These are phyloP conservation scores for Laterallus jamaicensis DNA, from an alignment of 2,113 vertebrate species.

Conservation along the genomic window DNA sequence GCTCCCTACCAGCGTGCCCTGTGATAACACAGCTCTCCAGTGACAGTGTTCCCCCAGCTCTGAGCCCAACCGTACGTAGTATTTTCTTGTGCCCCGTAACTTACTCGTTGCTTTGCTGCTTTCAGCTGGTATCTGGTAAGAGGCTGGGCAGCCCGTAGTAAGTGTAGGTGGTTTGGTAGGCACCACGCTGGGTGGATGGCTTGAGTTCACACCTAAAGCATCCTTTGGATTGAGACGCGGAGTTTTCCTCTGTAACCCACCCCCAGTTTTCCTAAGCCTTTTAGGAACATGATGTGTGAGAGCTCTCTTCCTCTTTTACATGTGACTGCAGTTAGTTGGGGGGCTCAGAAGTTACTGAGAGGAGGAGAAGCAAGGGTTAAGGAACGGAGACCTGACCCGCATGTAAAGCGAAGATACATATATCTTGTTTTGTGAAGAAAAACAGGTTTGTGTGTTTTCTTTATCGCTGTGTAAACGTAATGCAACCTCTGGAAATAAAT, in stretches of 20 bases:
- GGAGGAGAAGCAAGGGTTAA: neutral
- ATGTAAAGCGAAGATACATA: neutral
- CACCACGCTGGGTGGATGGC: neutral
- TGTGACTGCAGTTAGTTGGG: neutral
- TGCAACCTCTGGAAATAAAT: constrained; percentile 28
- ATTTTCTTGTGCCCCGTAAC: accelerated
- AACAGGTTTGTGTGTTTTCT: neutral
- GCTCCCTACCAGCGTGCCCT: neutral
- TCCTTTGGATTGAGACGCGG: neutral
- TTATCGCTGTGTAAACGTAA: neutral
- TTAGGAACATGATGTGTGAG: neutral
- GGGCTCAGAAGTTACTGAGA: neutral
- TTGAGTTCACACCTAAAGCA: neutral
- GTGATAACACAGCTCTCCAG: neutral
- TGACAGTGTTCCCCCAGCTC: neutral
- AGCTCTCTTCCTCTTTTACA: neutral
- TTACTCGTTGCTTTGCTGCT: neutral
- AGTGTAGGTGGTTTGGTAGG: neutral
- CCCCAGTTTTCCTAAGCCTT: neutral
- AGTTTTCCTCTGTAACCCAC: neutral
- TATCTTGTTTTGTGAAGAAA: neutral
- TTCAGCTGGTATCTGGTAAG: neutral
- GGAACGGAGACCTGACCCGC: neutral
- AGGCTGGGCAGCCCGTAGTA: neutral
- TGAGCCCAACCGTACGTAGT: accelerated